Evolutionary conservation across 2,113 vertebrate species (phyloP).

Genomic region (Gadus chalcogrammus): DNA sequence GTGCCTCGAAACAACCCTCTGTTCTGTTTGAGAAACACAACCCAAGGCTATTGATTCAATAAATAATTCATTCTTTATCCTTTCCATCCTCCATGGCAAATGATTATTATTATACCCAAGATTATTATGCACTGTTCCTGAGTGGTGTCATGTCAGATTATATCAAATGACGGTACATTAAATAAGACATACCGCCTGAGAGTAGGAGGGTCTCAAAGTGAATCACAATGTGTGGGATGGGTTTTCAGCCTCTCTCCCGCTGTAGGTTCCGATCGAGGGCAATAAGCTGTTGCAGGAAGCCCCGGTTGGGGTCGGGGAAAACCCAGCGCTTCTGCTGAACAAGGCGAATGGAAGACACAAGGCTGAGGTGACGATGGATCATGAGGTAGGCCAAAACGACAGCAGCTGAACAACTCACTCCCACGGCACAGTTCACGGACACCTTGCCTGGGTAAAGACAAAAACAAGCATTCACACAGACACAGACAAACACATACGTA

Average conservation of each 20-base stretch:
- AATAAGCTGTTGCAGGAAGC: slow-evolving; percentile 77
- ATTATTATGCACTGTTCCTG: too few relatives aligned
- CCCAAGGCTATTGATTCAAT: too few relatives aligned
- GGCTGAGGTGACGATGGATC: slow-evolving; percentile 69
- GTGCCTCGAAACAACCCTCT: too few relatives aligned
- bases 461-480: not conserved
- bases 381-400: slow-evolving; percentile 80
- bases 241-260: not conserved
- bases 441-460: slow-evolving; percentile 72
- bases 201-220: too few relatives aligned
- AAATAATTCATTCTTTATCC: too few relatives aligned
- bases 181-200: too few relatives aligned
- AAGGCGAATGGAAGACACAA: slow-evolving; percentile 61
- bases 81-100: too few relatives aligned
- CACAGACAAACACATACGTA: not conserved
- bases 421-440: slow-evolving; percentile 80
- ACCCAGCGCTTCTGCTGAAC: slow-evolving; percentile 69
- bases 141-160: too few relatives aligned
- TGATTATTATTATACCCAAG: too few relatives aligned
- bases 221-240: too few relatives aligned
- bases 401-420: slow-evolving; percentile 78
- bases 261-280: slow-evolving; percentile 44
- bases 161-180: too few relatives aligned
- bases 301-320: slow-evolving; percentile 82
- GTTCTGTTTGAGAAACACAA: too few relatives aligned